Percentiles rank a stretch among this genome's conserved stretches.
phyloP scores from a whole-genome alignment of 2,797 vertebrate genomes.

The Falco columbarius region DNA sequence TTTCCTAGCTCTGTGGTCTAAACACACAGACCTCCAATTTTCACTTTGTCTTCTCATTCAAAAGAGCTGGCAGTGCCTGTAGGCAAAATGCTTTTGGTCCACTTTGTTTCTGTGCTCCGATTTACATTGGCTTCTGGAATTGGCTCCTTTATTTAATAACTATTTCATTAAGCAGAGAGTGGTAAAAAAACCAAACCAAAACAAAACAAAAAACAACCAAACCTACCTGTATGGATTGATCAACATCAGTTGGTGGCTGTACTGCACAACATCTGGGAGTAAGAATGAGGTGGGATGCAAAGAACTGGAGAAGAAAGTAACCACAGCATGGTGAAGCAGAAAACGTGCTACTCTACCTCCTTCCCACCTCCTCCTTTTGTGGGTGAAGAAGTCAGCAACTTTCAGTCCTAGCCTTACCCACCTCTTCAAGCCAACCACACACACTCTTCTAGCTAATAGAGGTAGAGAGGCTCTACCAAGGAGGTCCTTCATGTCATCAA shows the following conservation, averaged over 20 bases:
- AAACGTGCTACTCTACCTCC: not conserved
- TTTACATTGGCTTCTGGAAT: not conserved
- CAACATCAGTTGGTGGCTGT: not conserved
- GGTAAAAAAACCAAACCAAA: too few species aligned
- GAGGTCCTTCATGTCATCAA: not conserved
- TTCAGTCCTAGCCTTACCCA: not conserved
- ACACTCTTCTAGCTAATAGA: accelerated
- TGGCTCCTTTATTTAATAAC: not conserved
- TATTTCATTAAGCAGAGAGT: not conserved
- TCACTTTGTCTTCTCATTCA: conserved; percentile 15
- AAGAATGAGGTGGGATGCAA: not conserved
- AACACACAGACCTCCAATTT: conserved; percentile 26
- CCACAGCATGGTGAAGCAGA: not conserved
- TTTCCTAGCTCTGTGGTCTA: conserved; percentile 50
- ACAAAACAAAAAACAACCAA: not conserved
- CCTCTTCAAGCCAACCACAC: not conserved
- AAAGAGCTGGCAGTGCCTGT: not conserved
- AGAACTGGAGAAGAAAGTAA: not conserved
- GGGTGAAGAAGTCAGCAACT: not conserved
- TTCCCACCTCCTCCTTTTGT: not conserved
- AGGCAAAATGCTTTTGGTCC: not conserved
- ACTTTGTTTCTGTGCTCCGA: not conserved
- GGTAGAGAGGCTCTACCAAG: not conserved
- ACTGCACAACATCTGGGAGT: not conserved
- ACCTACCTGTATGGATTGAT: not conserved